Evolutionary conservation across 2,888 invertebrate genomes (phyloP), one percentile per base, ranked within the genome.

Genomic region (Athalia cordata): DNA sequence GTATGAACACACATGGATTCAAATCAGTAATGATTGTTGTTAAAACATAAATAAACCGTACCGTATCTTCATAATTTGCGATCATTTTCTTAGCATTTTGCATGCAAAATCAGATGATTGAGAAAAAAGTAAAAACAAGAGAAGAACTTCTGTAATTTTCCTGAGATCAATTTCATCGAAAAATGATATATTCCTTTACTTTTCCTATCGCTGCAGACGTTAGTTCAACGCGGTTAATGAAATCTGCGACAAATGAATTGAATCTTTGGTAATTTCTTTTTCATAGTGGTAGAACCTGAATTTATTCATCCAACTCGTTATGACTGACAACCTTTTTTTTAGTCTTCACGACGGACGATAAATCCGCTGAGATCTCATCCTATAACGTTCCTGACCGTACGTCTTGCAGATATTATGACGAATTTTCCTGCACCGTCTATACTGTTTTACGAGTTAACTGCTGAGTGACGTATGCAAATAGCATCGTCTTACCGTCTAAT

Each of bases 381-480:
- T 9, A 8, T 47, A 55, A 43, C 49, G 64, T 76, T 52, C 74
- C 64, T 55, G 66, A 78, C 64, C 82, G 78, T 83, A 83, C 84
- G 82, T 81, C 84, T 83, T 84, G 79, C 82, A 85, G 80, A 29
- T 29, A 29, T 29, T 29, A 29, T 84, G 84, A 85, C 84, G 85
- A 84, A 84, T 84, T 82, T 79, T 80, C 29, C 29, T 29, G 29
- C 83, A 79, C 79, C 85, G 83, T 84, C 85, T 79, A 81, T 81
- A 81, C 79, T 68, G 77, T 77, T 81, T 43, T 68, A 59, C 78
- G 13, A 66, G 65, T 49, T 66, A 47, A 79, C 68, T 43, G 64
- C 64, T 80, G 82, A 79, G 81, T 81, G 84, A 84, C 85, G 81
- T 85, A 84, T 84, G 84, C 81, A 84, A 84, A 84, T 84, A 52